Evolutionary conservation across 2,888 invertebrate species (phyloP).

Genomic region (Hypsopygia costalis): DNA sequence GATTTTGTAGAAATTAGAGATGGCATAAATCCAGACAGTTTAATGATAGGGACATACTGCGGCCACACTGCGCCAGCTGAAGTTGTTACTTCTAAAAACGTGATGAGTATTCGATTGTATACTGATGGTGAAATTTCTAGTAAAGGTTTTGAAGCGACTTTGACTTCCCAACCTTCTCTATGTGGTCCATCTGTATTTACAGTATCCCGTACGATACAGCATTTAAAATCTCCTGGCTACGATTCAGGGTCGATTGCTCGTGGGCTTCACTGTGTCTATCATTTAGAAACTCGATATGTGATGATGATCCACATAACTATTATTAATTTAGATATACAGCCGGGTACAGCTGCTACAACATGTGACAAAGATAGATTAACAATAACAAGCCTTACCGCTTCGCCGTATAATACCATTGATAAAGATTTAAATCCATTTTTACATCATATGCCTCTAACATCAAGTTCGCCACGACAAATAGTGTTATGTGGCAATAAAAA

Average conservation of each 20-base stretch:
- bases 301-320: conserved; percentile 27
- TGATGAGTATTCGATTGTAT: conserved; percentile 83
- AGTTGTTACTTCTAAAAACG: conserved; percentile 81
- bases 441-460: conserved; percentile 29
- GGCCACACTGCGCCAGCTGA: conserved; percentile 80
- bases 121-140: conserved; percentile 82
- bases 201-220: conserved; percentile 28
- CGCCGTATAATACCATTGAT: conserved; percentile 44
- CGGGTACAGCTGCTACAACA: conserved; percentile 26
- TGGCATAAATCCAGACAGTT: conserved; percentile 83
- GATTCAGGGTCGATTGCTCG: conserved; percentile 44
- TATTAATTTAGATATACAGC: conserved; percentile 43
- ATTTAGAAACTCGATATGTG: conserved; percentile 33
- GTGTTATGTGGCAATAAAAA: conserved; percentile 46
- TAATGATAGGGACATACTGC: conserved; percentile 85
- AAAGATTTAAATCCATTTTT: conserved; percentile 46
- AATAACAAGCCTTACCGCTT: conserved; percentile 31
- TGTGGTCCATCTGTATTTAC: conserved; percentile 47
- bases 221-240: conserved; percentile 53
- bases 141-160: conserved; percentile 82
- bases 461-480: conserved; percentile 25
- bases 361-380: conserved; percentile 58
- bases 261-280: conserved; percentile 56
- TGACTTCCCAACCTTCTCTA: conserved; percentile 66
- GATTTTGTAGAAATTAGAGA: conserved; percentile 88